A percentile compares a stretch with the other conserved stretches of the same genome.
These are phyloP conservation scores for Psilanteris sp. DNA, from an alignment of 1,140 invertebrate species.

Conservation along the genomic window DNA sequence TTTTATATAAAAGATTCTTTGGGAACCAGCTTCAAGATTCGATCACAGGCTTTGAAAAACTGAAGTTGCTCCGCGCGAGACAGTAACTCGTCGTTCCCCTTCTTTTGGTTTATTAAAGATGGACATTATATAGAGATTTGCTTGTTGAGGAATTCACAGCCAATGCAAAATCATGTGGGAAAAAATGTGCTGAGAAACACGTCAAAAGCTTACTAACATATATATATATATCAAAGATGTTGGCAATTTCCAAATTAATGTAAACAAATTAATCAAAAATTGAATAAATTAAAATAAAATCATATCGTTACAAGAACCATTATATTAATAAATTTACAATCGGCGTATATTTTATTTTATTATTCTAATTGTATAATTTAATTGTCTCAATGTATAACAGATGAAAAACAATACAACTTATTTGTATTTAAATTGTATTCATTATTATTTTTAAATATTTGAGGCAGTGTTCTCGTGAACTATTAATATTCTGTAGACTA, in stretches of 20 bases:
- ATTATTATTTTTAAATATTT: no score
- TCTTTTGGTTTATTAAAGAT: constrained; percentile 53
- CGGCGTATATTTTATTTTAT: no score
- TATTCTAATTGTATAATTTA: no score
- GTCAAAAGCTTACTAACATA: background rate
- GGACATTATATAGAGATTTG: constrained; percentile 50
- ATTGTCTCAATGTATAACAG: no score
- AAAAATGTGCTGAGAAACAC: constrained; percentile 28
- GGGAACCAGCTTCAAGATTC: constrained; percentile 78
- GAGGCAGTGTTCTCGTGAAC: constrained; percentile 41
- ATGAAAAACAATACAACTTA: no score
- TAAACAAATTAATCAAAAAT: no score
- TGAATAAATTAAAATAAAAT: no score
- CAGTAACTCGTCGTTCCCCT: constrained; percentile 59
- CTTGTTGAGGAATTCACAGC: constrained; percentile 52
- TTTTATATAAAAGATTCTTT: constrained; percentile 76
- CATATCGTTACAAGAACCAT: no score
- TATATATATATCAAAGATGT: no score
- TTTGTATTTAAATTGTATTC: no score
- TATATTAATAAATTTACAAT: no score
- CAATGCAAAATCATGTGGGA: constrained; percentile 49
- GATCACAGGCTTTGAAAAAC: constrained; percentile 74
- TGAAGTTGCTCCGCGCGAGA: constrained; percentile 60
- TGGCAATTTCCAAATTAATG: no score
- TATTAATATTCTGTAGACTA: constrained; percentile 62